phyloP scores from a whole-genome alignment of 92 coral and sea anemone genomes.

The Palythoa caribaeorum region DNA sequence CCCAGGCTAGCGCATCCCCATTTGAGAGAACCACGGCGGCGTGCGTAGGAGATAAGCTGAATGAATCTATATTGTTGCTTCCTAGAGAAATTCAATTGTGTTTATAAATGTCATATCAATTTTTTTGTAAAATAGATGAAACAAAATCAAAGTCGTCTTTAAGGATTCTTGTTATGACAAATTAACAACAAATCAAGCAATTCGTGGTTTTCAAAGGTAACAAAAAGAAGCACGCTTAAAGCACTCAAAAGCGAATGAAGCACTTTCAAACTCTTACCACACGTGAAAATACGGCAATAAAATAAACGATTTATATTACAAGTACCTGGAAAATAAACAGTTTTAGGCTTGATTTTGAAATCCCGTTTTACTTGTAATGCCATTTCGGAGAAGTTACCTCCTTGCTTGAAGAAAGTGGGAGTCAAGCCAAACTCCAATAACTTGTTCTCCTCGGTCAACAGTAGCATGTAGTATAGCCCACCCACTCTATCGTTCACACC shows the following conservation, averaged over 20 bases:
- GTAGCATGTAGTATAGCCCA: no score
- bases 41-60: conserved; percentile 58
- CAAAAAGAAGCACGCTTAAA: no score
- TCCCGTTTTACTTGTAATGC: conserved; percentile 22
- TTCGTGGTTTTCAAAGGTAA: no score
- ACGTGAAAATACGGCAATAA: neutral
- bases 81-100: no score
- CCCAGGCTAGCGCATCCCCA: conserved; percentile 59
- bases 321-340: conserved; percentile 22
- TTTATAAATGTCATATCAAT: no score
- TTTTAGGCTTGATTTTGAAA: conserved; percentile 42
- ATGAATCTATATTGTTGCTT: conserved; percentile 34
- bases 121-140: no score
- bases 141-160: no score
- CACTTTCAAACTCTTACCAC: no score
- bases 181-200: no score
- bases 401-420: neutral
- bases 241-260: no score
- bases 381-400: neutral
- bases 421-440: conserved; percentile 67
- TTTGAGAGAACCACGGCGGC: conserved; percentile 53
- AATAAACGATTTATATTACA: neutral
- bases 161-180: no score
- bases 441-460: conserved; percentile 40
- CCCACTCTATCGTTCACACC: no score